These are phyloP conservation scores for Murina feae DNA, from an alignment of 2,113 vertebrate genomes.

Conservation along the genomic window DNA sequence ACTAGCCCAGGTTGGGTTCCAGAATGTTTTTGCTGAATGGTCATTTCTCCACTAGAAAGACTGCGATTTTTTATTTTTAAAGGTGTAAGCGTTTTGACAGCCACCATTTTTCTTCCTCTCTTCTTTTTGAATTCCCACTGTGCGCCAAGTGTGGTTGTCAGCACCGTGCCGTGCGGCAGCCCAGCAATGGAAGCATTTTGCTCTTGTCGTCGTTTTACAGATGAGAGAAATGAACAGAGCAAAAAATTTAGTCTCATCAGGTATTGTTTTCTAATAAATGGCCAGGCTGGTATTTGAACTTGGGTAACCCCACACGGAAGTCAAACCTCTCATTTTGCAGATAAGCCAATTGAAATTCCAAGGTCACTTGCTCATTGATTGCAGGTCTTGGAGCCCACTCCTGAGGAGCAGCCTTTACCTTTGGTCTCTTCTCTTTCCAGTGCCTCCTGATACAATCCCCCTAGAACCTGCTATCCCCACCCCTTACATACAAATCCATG, in stretches of 20 bases:
- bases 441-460: not conserved
- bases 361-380: not conserved
- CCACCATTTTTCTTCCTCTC: not conserved
- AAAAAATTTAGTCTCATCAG: not conserved
- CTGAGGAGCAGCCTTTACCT: not conserved
- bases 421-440: not conserved
- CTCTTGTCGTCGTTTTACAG: not conserved
- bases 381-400: not conserved
- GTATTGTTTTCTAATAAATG: not conserved
- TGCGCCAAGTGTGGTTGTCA: not conserved
- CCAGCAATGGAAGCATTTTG: not conserved
- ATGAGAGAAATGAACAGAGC: not conserved
- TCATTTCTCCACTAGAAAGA: not conserved
- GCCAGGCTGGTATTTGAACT: not conserved
- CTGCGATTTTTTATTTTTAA: not conserved
- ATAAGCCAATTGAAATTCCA: not conserved
- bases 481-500: not conserved
- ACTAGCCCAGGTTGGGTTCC: not conserved
- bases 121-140: not conserved
- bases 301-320: not conserved
- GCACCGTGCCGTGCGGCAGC: not conserved
- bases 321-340: constrained; percentile 1
- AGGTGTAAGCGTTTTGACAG: not conserved
- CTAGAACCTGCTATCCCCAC: not conserved
- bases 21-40: not conserved